Conservation (phyloP, 2,888 invertebrate genomes). For the Bombylius discolor region DNA sequence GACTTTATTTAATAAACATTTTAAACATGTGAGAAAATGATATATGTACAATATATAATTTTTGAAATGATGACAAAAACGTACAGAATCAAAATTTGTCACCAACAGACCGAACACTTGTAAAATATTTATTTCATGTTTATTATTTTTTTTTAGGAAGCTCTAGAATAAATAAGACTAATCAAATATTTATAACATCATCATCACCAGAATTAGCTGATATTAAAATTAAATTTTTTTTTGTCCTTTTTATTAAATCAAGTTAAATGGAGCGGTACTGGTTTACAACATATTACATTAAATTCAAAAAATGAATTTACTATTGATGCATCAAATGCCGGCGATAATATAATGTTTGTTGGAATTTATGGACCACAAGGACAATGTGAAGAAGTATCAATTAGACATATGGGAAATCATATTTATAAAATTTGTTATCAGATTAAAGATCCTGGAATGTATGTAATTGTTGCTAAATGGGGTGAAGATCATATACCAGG, state of each 20-base stretch:
- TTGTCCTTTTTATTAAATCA: not conserved
- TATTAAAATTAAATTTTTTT: too few relatives aligned
- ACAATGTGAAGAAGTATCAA: constrained; percentile 87
- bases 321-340: constrained; percentile 38
- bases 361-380: constrained; percentile 93
- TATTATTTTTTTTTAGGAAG: too few relatives aligned
- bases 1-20: too few relatives aligned
- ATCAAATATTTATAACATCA: too few relatives aligned
- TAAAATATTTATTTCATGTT: too few relatives aligned
- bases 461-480: constrained; percentile 89
- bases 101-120: too few relatives aligned
- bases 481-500: constrained; percentile 95
- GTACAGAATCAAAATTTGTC: too few relatives aligned
- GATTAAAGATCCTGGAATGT: constrained; percentile 82
- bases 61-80: too few relatives aligned
- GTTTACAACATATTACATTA: constrained; percentile 24
- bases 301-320: constrained; percentile 31
- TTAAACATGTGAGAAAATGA: too few relatives aligned
- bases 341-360: constrained; percentile 86
- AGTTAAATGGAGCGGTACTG: constrained; percentile 27
- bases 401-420: constrained; percentile 82
- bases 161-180: too few relatives aligned
- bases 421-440: constrained; percentile 84
- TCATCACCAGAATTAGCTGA: too few relatives aligned
- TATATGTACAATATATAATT: too few relatives aligned